These are phyloP conservation scores for Danio tinwini DNA, from an alignment of 2,797 vertebrate genomes.

Conservation along the genomic window DNA sequence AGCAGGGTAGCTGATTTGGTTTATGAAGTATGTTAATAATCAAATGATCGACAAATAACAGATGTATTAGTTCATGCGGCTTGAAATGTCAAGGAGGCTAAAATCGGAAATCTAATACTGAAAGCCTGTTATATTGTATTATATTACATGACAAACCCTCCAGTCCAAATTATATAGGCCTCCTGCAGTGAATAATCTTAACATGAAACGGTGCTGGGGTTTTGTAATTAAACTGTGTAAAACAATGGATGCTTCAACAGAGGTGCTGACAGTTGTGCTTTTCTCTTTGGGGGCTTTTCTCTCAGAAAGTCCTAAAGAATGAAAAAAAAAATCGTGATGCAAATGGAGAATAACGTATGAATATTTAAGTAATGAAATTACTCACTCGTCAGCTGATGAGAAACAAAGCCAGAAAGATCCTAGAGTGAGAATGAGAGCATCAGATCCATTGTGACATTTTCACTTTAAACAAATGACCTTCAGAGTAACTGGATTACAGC, in stretches of 20 bases:
- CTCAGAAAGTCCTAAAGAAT: constrained; percentile 45
- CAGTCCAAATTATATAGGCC: constrained; percentile 84
- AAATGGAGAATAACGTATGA: constrained; percentile 85
- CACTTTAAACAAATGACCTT: constrained; percentile 70
- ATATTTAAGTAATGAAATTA: constrained; percentile 85
- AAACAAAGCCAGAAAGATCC: constrained; percentile 60
- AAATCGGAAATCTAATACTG: constrained; percentile 86
- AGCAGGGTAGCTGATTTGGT: constrained; percentile 83
- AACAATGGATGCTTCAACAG: constrained; percentile 74
- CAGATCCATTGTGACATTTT: constrained; percentile 68
- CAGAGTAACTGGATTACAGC: constrained; percentile 64
- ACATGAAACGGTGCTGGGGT: constrained; percentile 81
- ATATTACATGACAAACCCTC: constrained; percentile 84
- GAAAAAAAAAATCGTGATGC: constrained; percentile 70
- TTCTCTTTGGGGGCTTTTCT: constrained; percentile 58
- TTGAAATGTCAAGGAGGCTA: constrained; percentile 89
- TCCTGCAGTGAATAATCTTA: constrained; percentile 86
- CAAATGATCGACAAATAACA: constrained; percentile 90
- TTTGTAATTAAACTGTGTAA: constrained; percentile 84
- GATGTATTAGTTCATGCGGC: constrained; percentile 88
- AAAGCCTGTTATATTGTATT: constrained; percentile 85
- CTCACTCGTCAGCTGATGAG: constrained; percentile 77
- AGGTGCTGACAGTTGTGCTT: constrained; percentile 71
- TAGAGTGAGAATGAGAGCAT: constrained; percentile 75
- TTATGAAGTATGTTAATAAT: constrained; percentile 90